These are phyloP conservation scores for Anabacerthia variegaticeps DNA, from an alignment of 2,797 vertebrate genomes.

Conservation along the genomic window DNA sequence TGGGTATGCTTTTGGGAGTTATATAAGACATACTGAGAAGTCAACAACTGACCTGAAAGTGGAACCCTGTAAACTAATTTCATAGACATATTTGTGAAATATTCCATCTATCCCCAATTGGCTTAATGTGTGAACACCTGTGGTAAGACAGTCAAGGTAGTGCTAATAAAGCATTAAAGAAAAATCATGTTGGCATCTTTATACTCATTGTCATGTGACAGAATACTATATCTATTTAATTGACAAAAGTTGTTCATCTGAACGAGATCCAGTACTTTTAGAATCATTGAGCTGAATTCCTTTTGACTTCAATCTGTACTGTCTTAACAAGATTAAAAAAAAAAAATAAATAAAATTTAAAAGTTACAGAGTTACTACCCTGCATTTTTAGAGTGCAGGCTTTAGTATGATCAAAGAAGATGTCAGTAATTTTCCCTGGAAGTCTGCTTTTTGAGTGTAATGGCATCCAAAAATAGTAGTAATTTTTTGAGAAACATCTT, in stretches of 20 bases:
- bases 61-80: not conserved
- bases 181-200: not conserved
- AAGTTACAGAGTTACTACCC: not conserved
- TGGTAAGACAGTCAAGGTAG: not conserved
- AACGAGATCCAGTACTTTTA: not conserved
- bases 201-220: not conserved
- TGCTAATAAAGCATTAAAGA: not conserved
- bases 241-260: not conserved
- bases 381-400: not conserved
- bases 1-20: not conserved
- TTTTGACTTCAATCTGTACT: not conserved
- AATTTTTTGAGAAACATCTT: not conserved
- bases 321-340: not conserved
- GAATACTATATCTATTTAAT: not conserved
- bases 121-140: not conserved
- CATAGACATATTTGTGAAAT: not conserved
- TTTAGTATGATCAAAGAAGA: not conserved
- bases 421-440: not conserved
- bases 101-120: not conserved
- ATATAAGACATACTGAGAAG: not conserved
- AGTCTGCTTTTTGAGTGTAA: not conserved
- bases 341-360: not conserved
- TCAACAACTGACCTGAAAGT: not conserved
- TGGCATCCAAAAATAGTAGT: accelerated
- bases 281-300: not conserved